Evolutionary conservation across 2,113 vertebrate genomes (phyloP), one percentile per base, ranked within the genome.

Genomic region (Catagonus wagneri): DNA sequence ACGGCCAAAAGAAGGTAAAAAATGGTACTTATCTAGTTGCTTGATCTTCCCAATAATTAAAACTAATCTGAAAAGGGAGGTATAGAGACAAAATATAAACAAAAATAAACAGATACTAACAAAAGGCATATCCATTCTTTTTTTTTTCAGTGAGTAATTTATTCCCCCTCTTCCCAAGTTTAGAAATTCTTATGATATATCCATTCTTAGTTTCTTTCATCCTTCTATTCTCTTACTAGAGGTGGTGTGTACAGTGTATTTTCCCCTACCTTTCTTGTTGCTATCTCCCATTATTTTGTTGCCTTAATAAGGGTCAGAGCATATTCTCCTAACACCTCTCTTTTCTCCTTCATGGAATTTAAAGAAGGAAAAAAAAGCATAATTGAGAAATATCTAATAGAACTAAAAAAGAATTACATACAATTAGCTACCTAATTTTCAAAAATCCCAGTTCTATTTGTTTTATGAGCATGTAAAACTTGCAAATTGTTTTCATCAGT

Each of bases 381-480:
- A 52, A 69, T 22, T 27, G n/a, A 93, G 39, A 78, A 93, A 65
- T 36, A 72, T n/a, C 29, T 60, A 54, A 60, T 61, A 84, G 36
- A 88, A 76, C 34, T 66, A 52, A 81, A 74, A 88, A 79, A 56
- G 68, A 69, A 71, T 39, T 76, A 36, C 44, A 52, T 78, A 69
- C 83, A 94, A 60, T 22, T 16, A 93, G 23, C n/a, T 74, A 8
- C 3, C 54, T 69, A 79, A 78, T 84, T 96, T 94, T 16, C 1
- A 85, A 91, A 94, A 89, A 17, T 23, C 12, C 8, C 32, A 39
- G n/a, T 78, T 92, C 54, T 76, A 54, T 94, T 80, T 72, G n/a
- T 87, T 97, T 93, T 93, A 90, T 78, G 52, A 79, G 86, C 96
- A 79, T 60, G 5, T n/a, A 84, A 93, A 95, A 54, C 56, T 95